Evolutionary conservation across 2,113 vertebrate genomes (phyloP).

Genomic region (Tychaedon coryphoeus): DNA sequence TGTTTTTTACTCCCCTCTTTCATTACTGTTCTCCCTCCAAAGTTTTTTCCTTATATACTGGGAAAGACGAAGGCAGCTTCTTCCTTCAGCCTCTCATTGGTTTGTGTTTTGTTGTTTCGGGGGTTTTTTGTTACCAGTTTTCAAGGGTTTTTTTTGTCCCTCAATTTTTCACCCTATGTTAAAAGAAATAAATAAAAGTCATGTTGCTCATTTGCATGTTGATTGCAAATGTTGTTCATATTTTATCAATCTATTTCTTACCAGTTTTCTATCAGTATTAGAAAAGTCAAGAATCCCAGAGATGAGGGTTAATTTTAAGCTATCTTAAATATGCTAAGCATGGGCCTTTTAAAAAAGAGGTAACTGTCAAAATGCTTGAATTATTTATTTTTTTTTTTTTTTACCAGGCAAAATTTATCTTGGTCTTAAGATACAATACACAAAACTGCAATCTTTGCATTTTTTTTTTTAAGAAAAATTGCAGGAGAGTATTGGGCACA

Average conservation of each 20-base stretch:
- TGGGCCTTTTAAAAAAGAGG: neutral
- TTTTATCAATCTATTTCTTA: neutral
- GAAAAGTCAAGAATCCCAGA: neutral
- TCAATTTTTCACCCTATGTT: neutral
- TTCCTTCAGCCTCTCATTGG: neutral
- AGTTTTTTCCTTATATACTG: neutral
- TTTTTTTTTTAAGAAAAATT: neutral
- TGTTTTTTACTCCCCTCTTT: neutral
- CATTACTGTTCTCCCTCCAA: neutral
- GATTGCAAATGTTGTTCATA: neutral
- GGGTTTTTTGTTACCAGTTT: neutral
- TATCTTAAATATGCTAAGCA: neutral
- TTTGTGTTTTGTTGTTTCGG: neutral
- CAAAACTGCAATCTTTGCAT: neutral
- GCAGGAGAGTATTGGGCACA: neutral
- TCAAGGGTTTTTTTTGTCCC: neutral
- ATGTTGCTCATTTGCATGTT: neutral
- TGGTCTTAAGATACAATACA: fast-evolving
- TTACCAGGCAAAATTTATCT: neutral
- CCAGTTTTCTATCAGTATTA: neutral
- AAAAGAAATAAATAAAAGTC: neutral
- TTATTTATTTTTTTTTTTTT: neutral
- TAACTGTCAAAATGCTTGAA: neutral
- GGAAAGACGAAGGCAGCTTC: neutral
- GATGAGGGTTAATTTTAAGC: neutral